Evolutionary conservation across 1,140 invertebrate genomes (phyloP).

Genomic region (Drosophila lini): DNA sequence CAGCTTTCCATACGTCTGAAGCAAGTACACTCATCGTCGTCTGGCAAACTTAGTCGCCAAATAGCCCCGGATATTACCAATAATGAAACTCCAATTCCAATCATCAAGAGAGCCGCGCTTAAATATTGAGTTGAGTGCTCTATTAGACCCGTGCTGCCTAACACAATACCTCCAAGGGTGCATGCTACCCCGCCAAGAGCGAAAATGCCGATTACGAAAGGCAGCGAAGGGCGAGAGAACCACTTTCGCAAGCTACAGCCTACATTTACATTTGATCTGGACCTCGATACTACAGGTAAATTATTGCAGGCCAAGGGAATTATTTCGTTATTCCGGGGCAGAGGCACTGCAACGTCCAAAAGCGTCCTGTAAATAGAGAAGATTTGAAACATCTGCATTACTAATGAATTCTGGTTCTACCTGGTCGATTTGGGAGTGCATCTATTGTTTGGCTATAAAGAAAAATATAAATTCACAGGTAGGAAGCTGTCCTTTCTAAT

Average conservation of each 20-base stretch:
- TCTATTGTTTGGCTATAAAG: neutral
- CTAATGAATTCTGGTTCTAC: constrained; percentile 8
- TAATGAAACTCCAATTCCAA: constrained; percentile 78
- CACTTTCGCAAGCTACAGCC: constrained; percentile 67
- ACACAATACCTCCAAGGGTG: constrained; percentile 77
- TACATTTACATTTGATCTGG: constrained; percentile 25
- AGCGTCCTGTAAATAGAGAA: constrained; percentile 44
- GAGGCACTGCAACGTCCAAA: constrained; percentile 56
- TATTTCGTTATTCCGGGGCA: constrained; percentile 37
- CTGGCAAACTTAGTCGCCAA: constrained; percentile 75
- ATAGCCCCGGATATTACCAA: constrained; percentile 79
- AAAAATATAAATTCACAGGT: constrained; percentile 17
- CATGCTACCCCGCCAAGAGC: constrained; percentile 79
- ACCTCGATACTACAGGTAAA: constrained; percentile 8
- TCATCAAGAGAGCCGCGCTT: constrained; percentile 80
- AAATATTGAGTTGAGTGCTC: constrained; percentile 82
- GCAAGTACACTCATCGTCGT: constrained; percentile 75
- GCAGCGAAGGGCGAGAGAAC: constrained; percentile 75
- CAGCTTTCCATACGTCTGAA: constrained; percentile 74
- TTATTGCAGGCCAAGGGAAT: constrained; percentile 16
- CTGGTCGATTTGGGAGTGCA: neutral
- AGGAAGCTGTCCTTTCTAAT: constrained; percentile 3
- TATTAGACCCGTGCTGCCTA: constrained; percentile 78
- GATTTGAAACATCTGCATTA: constrained; percentile 7
- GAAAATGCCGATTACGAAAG: constrained; percentile 82